Conservation (phyloP, 2,888 invertebrate species). For the Melinopterus prodromus region DNA sequence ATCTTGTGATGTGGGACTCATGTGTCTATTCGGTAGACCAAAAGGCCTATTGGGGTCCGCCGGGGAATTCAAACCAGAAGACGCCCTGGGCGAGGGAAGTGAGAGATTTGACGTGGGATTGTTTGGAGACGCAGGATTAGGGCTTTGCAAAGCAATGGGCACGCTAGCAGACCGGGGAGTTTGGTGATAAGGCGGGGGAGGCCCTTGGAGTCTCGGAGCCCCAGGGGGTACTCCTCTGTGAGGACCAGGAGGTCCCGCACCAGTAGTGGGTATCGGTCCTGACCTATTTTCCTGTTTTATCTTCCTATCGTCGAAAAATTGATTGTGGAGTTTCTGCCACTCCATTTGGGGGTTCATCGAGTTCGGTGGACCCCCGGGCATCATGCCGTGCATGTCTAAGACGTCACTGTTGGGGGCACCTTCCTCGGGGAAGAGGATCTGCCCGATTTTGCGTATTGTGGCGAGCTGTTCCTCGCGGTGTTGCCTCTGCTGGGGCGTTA, state of each 20-base stretch:
- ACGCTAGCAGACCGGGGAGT: conserved; percentile 77
- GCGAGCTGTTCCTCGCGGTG: conserved; percentile 94
- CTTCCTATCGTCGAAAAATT: conserved; percentile 78
- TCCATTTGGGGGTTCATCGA: conserved; percentile 76
- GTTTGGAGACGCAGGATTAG: conserved; percentile 76
- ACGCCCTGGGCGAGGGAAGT: conserved; percentile 76
- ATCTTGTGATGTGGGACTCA: conserved; percentile 70
- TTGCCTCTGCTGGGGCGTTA: conserved; percentile 94
- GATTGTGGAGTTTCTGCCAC: conserved; percentile 91
- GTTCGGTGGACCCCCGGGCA: conserved; percentile 47
- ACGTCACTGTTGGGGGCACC: conserved; percentile 39
- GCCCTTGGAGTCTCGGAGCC: conserved; percentile 70
- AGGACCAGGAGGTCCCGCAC: conserved; percentile 54
- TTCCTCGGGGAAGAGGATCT: conserved; percentile 86
- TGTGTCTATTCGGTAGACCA: conserved; percentile 59
- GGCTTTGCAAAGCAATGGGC: conserved; percentile 77
- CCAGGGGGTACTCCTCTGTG: conserved; percentile 44
- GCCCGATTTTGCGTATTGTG: conserved; percentile 90
- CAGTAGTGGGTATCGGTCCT: neutral
- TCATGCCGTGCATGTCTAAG: conserved; percentile 36
- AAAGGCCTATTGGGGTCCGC: conserved; percentile 69
- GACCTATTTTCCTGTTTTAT: conserved; percentile 47
- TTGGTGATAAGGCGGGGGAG: conserved; percentile 82
- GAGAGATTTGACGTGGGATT: conserved; percentile 76
- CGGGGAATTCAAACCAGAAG: conserved; percentile 75